Base-by-base conservation (phyloP, 2,888 invertebrate genomes). In the Portevinia maculata region DNA sequence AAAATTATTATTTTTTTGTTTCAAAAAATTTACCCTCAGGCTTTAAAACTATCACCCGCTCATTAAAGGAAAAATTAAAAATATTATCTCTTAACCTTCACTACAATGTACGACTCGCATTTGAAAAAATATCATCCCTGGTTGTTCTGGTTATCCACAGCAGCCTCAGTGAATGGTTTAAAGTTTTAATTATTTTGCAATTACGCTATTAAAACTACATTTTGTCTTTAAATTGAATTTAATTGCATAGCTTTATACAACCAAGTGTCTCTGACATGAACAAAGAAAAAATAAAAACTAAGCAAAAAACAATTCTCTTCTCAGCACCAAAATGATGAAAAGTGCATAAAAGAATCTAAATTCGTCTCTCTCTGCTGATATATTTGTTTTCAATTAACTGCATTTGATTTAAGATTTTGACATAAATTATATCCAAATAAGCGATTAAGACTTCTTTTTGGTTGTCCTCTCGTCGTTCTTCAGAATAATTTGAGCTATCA, bases 191-290 rank as follows among this genome's bases (percentile, higher is more conserved):
- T 71, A 83, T 76, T 60, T 65, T 48, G 76, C 65, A 83, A 76
- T 83, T 83, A 83, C 71, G 57, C 81, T 48, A 83, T 83, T 83
- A 76, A 83, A 83, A 65, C 65, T 60, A 76, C 76, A 76, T 76
- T 81, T 71, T 15, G 60, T 81, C 37, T 37, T 76, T 71, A 81
- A 81, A 83, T 65, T 83, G 71, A 76, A 83, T 83, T 83, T 76
- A 83, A 83, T 76, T 76, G 60, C 71, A 53, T 39, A 53, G 76
- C 55, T 39, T 76, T 76, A 50, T 71, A 60, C 76, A 83, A 76
- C 60, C 39, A 15, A 24, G 65, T 48, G 53, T 32, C 24, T 52
- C 60, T 34, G 46, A 39, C 57, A 64, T 59, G n/a, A 24, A 24
- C 2, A 24, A 24, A 24, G 5, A 24, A 24, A 24, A 24, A 24